Evolutionary conservation across 2,113 vertebrate species (phyloP).

Genomic region (Zapus hudsonius): DNA sequence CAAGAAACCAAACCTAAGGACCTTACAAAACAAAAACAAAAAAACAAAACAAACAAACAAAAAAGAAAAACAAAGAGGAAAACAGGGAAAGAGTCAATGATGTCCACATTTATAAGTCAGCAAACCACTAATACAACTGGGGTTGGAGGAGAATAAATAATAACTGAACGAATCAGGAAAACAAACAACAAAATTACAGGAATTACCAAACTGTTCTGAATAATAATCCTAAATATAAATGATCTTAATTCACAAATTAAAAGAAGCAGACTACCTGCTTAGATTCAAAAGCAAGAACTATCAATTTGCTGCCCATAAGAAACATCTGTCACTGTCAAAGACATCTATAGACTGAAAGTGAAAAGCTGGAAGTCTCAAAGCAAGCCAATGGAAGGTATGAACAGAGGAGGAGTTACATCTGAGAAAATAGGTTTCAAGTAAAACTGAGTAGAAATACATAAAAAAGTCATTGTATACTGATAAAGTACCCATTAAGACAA

Average conservation of each 20-base stretch:
- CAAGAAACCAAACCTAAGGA: neutral
- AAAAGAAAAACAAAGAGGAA: neutral
- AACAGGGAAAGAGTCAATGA: neutral
- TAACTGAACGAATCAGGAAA: neutral
- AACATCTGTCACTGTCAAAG: neutral
- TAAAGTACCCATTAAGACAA: neutral
- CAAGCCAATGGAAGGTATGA: too few species aligned
- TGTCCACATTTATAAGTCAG: neutral
- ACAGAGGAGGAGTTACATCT: too few species aligned
- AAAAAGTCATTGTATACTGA: neutral
- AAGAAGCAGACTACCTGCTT: neutral
- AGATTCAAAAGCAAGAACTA: neutral
- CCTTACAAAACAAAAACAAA: too few species aligned
- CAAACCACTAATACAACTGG: neutral
- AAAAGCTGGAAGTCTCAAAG: too few species aligned
- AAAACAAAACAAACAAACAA: too few species aligned
- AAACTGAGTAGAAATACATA: neutral
- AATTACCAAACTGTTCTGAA: neutral
- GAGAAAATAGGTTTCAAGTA: too few species aligned
- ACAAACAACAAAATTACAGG: neutral
- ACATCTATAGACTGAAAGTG: neutral
- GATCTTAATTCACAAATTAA: neutral
- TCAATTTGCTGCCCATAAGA: neutral
- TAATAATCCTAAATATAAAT: neutral
- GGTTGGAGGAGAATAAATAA: neutral